These are phyloP conservation scores for Temnothorax rugatulus DNA, from an alignment of 2,888 invertebrate species.

Conservation along the genomic window DNA sequence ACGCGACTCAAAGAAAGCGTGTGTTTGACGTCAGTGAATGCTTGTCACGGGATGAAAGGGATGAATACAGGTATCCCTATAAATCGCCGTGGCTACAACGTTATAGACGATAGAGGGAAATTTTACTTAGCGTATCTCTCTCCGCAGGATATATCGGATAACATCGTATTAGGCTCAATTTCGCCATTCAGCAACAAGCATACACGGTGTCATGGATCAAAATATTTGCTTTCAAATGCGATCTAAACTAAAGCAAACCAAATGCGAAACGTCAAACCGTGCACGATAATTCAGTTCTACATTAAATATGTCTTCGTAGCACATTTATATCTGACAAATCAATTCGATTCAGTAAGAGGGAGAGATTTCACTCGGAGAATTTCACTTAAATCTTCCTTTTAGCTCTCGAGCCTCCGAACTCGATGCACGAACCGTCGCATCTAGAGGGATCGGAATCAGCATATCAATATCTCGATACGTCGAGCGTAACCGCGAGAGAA, in stretches of 20 bases:
- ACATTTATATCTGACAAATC: neutral
- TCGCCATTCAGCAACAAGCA: neutral
- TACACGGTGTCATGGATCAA: neutral
- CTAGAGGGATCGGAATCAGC: constrained; percentile 9
- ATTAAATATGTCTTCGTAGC: neutral
- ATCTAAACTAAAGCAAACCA: neutral
- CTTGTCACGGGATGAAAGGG: constrained; percentile 50
- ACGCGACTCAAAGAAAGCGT: constrained; percentile 49
- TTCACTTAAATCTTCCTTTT: neutral
- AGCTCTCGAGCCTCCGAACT: neutral
- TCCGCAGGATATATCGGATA: neutral
- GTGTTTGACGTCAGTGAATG: constrained; percentile 43
- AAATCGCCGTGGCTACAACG: constrained; percentile 39
- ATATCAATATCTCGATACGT: constrained; percentile 21
- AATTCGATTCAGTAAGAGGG: neutral
- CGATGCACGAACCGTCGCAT: neutral
- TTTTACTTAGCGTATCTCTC: constrained; percentile 18
- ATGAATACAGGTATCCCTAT: constrained; percentile 54
- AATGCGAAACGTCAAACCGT: neutral
- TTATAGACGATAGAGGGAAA: constrained; percentile 17
- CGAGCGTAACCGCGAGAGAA: constrained; percentile 3
- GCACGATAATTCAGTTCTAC: neutral
- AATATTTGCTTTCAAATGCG: neutral
- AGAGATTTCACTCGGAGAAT: constrained; percentile 14
- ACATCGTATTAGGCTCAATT: constrained; percentile 11